Evolutionary conservation across 1,140 invertebrate species (phyloP), one percentile per base, ranked within the genome.

Genomic region (Papilio dardanus): DNA sequence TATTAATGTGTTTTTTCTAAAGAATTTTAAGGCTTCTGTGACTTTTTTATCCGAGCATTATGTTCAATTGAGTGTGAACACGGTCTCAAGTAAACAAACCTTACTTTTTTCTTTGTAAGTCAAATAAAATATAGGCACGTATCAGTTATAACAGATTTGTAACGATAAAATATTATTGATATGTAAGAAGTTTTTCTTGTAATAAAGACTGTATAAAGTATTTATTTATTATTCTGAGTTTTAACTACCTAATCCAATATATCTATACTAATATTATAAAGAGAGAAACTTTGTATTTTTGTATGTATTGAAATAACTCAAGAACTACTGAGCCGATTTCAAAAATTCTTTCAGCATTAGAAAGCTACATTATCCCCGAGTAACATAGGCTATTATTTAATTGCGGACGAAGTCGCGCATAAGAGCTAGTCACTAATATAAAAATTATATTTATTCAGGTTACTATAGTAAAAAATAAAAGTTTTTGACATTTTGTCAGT

Each of bases 1-100:
- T 28, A 12, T 58, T 58, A 12, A 58, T 28, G 24, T 30, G 16
- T 50, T 50, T n/a, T 30, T 14, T 12, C 12, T 28, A 62, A 62
- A 62, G 24, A 62, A 62, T 62, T 30, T 30, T 30, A 62, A 62
- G 24, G 24, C 24, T 24, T 62, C 24, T 14, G 3, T 62, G 54
- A 37, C 35, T 12, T 12, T 62, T 62, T 14, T 24, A 30, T 62
- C 24, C 24, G 24, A 62, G 24, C 54, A 62, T 30, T 30, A 62
- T 62, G 54, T 62, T 62, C 24, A 62, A 62, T 62, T 62, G 54
- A 3, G 10, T 30, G 54, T 62, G 12, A 62, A 58, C 3, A 58
- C 42, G 42, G 54, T 5, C 12, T 62, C 8, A 28, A 30, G 24
- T 30, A 62, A 62, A 62, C 24, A 62, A 62, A 28, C 28, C 24